These are phyloP conservation scores for Nothoprocta perdicaria DNA, from an alignment of 2,113 vertebrate species.

Conservation along the genomic window DNA sequence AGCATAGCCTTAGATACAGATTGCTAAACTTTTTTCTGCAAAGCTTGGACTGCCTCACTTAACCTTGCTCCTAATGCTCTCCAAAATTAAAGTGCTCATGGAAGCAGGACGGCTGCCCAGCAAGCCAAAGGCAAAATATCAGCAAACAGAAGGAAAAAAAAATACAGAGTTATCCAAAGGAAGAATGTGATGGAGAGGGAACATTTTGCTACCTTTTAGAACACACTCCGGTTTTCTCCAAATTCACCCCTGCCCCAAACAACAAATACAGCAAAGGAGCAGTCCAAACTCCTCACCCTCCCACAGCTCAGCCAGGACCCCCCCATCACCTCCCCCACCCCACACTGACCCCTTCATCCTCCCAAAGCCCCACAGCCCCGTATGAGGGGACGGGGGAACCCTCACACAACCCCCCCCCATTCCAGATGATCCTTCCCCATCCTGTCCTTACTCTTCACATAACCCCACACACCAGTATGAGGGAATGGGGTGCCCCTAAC, in stretches of 20 bases:
- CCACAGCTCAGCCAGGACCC: no score
- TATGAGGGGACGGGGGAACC: no score
- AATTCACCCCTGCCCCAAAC: fast-evolving
- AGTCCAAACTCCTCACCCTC: no score
- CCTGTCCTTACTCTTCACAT: no score
- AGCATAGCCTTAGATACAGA: not conserved
- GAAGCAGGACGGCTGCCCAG: not conserved
- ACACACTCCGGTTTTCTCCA: fast-evolving
- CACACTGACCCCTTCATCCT: no score
- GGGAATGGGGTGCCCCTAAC: no score
- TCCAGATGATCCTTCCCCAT: not conserved
- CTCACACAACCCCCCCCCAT: not conserved
- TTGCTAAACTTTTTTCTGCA: not conserved
- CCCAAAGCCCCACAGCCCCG: not conserved
- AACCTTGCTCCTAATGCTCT: not conserved
- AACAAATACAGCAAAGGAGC: not conserved
- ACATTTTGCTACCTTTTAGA: not conserved
- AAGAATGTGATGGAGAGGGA: not conserved
- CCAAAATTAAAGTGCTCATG: not conserved
- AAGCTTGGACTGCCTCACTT: not conserved
- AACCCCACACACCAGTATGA: no score
- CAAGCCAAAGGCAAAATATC: slow-evolving; percentile 6
- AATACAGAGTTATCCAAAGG: not conserved
- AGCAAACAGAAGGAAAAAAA: not conserved
- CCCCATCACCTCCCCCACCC: no score